Evolutionary conservation across 2,888 invertebrate species (phyloP).

Genomic region (Phania funesta): DNA sequence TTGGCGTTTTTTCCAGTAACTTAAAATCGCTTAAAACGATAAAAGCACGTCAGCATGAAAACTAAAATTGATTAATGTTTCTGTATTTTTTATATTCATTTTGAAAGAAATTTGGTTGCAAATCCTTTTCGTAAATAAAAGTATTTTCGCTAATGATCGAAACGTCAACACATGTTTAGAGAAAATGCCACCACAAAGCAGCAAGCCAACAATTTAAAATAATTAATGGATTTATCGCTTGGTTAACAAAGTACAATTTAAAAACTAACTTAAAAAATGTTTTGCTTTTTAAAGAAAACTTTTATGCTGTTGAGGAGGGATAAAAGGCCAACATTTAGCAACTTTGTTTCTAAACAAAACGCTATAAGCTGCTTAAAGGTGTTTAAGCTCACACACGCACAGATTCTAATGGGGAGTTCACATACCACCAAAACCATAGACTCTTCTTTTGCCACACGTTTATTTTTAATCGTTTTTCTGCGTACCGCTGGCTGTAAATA

Average conservation of each 20-base stretch:
- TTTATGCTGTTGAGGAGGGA: neutral
- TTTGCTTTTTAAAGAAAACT: too few relatives aligned
- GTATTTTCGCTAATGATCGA: slow-evolving; percentile 69
- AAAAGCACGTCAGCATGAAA: too few relatives aligned
- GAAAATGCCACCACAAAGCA: neutral
- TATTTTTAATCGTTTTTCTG: too few relatives aligned
- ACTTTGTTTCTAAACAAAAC: slow-evolving; percentile 46
- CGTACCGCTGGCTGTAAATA: too few relatives aligned
- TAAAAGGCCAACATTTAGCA: neutral
- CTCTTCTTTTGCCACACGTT: too few relatives aligned
- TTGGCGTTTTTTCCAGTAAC: too few relatives aligned
- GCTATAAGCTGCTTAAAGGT: slow-evolving; percentile 55
- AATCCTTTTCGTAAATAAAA: slow-evolving; percentile 22
- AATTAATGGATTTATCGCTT: slow-evolving; percentile 33
- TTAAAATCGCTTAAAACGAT: too few relatives aligned
- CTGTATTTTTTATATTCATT: slow-evolving; percentile 6
- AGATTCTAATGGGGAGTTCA: neutral
- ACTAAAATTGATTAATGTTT: slow-evolving; percentile 45
- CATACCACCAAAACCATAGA: slow-evolving; percentile 6
- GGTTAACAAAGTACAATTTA: neutral
- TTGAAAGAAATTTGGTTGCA: neutral
- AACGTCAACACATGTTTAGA: slow-evolving; percentile 65
- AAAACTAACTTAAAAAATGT: neutral
- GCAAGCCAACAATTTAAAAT: neutral
- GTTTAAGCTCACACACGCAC: slow-evolving; percentile 11